phyloP scores from a whole-genome alignment of 2,888 invertebrate species.

The Cecidostiba fungosa region DNA sequence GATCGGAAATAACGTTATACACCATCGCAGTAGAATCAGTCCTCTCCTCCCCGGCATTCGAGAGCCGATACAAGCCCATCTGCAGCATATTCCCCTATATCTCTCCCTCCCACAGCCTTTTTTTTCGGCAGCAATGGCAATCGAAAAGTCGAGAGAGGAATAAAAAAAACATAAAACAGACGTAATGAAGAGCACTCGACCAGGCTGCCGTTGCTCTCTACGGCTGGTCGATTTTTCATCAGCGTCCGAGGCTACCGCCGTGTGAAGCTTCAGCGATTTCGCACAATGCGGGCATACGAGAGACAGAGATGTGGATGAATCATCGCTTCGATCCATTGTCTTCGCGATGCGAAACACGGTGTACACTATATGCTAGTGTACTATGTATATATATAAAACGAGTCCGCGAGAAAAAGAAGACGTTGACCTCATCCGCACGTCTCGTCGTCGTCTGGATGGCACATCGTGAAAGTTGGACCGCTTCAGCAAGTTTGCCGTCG shows the following conservation, averaged over 20 bases:
- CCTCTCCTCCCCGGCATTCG: neutral
- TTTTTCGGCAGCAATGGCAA: slow-evolving; percentile 33
- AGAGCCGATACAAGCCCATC: neutral
- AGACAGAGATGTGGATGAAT: slow-evolving; percentile 30
- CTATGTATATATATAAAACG: neutral
- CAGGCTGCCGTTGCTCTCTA: slow-evolving; percentile 43
- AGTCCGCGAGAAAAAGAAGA: slow-evolving; percentile 4
- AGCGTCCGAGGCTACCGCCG: slow-evolving; percentile 64
- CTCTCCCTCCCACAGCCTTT: too few species aligned
- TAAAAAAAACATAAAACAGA: slow-evolving; percentile 55
- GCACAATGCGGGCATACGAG: slow-evolving; percentile 68
- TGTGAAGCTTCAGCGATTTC: slow-evolving; percentile 72
- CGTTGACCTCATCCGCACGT: neutral
- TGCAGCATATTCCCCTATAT: neutral
- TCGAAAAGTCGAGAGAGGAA: slow-evolving; percentile 27
- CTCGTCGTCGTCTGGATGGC: neutral
- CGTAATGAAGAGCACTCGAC: slow-evolving; percentile 65
- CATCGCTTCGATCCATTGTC: slow-evolving; percentile 55
- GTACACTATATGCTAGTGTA: neutral
- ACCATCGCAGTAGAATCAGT: neutral
- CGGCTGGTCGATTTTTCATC: slow-evolving; percentile 74
- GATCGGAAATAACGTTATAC: slow-evolving; percentile 33
- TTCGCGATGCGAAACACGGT: neutral
- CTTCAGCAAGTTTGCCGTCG: neutral
- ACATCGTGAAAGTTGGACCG: neutral